Evolutionary conservation across 2,113 vertebrate genomes (phyloP).

Genomic region (Cricetomys ansorgei): DNA sequence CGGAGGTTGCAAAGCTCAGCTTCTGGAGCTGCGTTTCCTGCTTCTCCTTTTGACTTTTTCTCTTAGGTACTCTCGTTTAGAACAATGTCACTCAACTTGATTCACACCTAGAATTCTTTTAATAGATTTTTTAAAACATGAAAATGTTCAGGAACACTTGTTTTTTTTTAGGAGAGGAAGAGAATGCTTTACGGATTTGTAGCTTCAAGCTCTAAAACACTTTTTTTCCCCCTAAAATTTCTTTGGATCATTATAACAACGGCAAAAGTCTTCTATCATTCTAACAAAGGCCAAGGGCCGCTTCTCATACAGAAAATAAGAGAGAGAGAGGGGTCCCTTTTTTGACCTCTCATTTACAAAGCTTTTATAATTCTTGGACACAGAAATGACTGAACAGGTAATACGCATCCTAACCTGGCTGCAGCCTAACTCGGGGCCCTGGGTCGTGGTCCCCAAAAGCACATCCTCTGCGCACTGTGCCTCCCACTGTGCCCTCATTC

Average conservation of each 20-base stretch:
- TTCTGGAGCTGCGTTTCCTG: not conserved
- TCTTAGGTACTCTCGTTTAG: not conserved
- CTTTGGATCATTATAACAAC: not conserved
- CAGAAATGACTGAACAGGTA: not conserved
- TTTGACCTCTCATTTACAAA: not conserved
- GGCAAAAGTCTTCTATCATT: not conserved
- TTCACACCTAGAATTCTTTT: constrained; percentile 48
- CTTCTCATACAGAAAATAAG: constrained; percentile 14
- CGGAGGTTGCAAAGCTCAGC: not conserved
- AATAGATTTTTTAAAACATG: not conserved
- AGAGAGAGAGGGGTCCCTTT: not conserved
- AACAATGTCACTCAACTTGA: not conserved
- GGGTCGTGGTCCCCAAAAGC: not conserved
- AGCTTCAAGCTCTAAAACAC: not conserved
- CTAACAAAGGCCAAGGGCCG: not conserved
- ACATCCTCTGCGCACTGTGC: no score
- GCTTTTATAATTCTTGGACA: not conserved
- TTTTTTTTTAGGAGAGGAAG: constrained; percentile 6
- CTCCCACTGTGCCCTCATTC: not conserved
- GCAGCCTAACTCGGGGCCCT: not conserved
- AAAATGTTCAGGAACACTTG: constrained; percentile 22
- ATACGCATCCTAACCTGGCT: not conserved
- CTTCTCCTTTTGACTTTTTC: not conserved
- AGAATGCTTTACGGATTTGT: not conserved
- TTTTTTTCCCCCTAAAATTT: not conserved